Conservation (phyloP, 2,888 invertebrate genomes). For the Pseudeuparius sepicola region DNA sequence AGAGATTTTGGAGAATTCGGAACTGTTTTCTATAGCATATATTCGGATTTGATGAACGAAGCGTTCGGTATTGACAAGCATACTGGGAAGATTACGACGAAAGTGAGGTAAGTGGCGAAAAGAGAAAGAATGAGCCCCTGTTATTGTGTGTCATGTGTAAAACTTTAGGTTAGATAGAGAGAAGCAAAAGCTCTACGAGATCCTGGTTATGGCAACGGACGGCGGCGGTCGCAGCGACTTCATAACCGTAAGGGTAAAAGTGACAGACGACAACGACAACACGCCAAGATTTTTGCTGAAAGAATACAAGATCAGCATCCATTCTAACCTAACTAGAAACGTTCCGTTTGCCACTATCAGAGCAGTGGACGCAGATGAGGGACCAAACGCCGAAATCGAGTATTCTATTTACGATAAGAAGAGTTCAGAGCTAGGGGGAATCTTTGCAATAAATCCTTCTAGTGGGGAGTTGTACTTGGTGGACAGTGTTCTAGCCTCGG, state of each 20-base stretch:
- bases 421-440: slow-evolving; percentile 50
- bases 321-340: slow-evolving; percentile 47
- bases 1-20: slow-evolving; percentile 72
- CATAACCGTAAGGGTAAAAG: slow-evolving; percentile 65
- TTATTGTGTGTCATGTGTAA: slow-evolving; percentile 4
- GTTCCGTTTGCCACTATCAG: slow-evolving; percentile 49
- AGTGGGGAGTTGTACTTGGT: slow-evolving; percentile 65
- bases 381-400: slow-evolving; percentile 56
- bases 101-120: slow-evolving; percentile 22
- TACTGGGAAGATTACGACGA: slow-evolving; percentile 60
- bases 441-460: slow-evolving; percentile 64
- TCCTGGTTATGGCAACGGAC: slow-evolving; percentile 75
- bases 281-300: slow-evolving; percentile 64
- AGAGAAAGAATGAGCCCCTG: background rate
- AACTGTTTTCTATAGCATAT: slow-evolving; percentile 64
- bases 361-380: slow-evolving; percentile 73
- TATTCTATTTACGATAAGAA: slow-evolving; percentile 70
- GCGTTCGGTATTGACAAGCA: slow-evolving; percentile 62
- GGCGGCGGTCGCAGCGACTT: slow-evolving; percentile 69
- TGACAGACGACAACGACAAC: slow-evolving; percentile 78
- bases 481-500: slow-evolving; percentile 47
- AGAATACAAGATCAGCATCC: slow-evolving; percentile 68
- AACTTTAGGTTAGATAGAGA: slow-evolving; percentile 60
- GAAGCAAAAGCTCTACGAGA: slow-evolving; percentile 54
- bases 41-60: slow-evolving; percentile 61